Base-by-base conservation (phyloP, 2,113 vertebrate species). In the Seriola quinqueradiata region DNA sequence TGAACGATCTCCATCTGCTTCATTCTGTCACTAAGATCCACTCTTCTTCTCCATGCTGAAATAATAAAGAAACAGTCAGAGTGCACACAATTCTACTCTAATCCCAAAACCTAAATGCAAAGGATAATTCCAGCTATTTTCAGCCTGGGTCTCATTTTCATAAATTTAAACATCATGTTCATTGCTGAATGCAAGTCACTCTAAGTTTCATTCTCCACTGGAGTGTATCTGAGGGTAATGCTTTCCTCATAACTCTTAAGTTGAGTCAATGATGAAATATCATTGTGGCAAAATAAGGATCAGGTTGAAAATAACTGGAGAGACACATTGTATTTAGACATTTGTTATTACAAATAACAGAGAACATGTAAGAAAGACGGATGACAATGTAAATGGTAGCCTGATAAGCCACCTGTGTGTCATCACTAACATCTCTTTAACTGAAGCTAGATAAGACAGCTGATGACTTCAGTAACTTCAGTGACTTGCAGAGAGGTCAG, bases 1-100 rank as follows among this genome's bases (percentile, higher is more conserved):
- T 57, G 52, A 19, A 32, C 8, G 4, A 28, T 61, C 40, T 74
- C 64, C 55, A 61, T 67, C 36, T n/a, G 28, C 67, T 73, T 61
- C 32, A 3, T 3, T 65, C 54, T 44, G 44, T 34, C 73, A 84
- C 79, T 93, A 91, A 46, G 91, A 92, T 21, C 2, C 23, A 1
- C 5, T 59, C 88, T 94, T 95, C 82, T 95, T 94, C 89, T 93
- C 93, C 87, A 95, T 81, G 66, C 95, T 95, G 90, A 78, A 87
- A 91, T 4, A 36, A 85, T 0, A 75, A 0, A 75, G 13, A 61
- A 70, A 67, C 21, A 73, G 12, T 70, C 13, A 85, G 1, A n/a
- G 32, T 19, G 21, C 0, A 34, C 2, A 23, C 2, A 54, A 10
- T 12, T 10, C 8, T 60, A 4, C 9, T 11, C 68, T 16, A 48